Evolutionary conservation across 2,113 vertebrate genomes (phyloP).

Genomic region (Phaethon lepturus): DNA sequence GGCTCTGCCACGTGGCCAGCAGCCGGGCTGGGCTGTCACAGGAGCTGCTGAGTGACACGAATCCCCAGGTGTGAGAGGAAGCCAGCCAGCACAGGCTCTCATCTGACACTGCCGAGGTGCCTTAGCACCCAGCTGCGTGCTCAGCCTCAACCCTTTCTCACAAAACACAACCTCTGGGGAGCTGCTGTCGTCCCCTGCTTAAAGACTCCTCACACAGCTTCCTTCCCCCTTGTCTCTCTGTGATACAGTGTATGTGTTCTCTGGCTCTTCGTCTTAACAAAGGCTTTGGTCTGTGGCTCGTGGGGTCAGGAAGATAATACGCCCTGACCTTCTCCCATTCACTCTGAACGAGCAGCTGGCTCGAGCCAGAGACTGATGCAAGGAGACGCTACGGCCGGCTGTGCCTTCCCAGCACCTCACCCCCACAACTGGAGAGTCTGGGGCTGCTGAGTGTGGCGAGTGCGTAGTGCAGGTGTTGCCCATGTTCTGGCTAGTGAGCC

Average conservation of each 20-base stretch:
- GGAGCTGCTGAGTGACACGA: slow-evolving; percentile 34
- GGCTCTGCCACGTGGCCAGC: slow-evolving; percentile 1
- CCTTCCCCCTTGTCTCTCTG: neutral
- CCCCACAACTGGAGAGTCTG: neutral
- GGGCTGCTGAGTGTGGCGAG: neutral
- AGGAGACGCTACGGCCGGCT: neutral
- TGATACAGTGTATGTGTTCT: neutral
- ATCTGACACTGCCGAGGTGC: neutral
- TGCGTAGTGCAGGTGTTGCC: neutral
- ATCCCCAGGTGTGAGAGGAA: slow-evolving; percentile 13
- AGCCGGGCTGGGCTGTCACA: neutral
- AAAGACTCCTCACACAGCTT: neutral
- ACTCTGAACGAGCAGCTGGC: neutral
- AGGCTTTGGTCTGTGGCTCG: neutral
- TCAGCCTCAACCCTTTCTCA: neutral
- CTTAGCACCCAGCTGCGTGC: neutral
- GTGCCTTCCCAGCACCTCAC: neutral
- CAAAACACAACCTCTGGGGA: neutral
- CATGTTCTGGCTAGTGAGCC: neutral
- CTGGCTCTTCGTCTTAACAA: neutral
- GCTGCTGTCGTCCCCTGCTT: neutral
- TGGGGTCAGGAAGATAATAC: neutral
- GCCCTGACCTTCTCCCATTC: neutral
- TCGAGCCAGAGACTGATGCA: neutral
- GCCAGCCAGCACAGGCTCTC: neutral